Evolutionary conservation across 2,888 invertebrate species (phyloP).

Genomic region (Caenorhabditis virilis): DNA sequence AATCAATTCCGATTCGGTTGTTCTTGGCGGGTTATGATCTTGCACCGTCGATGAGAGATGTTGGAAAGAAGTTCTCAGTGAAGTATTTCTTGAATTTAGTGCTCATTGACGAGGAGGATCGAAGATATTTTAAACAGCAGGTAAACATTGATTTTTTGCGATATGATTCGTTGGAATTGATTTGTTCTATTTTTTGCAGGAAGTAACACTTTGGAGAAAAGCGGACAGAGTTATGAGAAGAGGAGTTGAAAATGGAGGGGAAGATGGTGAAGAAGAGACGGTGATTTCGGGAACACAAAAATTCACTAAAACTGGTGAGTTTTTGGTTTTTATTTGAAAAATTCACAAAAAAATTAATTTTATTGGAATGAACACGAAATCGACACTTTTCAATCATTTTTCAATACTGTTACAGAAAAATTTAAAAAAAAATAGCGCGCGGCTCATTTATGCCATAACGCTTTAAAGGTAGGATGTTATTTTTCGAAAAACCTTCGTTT

Average conservation of each 20-base stretch:
- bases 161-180: background rate
- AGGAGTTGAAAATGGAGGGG: slow-evolving; percentile 2
- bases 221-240: slow-evolving; percentile 75
- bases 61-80: slow-evolving; percentile 98
- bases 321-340: slow-evolving; percentile 3
- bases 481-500: no score
- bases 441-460: no score
- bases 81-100: slow-evolving; percentile 97
- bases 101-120: slow-evolving; percentile 97
- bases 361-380: no score
- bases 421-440: no score
- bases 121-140: slow-evolving; percentile 98
- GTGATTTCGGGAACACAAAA: slow-evolving; percentile 33
- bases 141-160: slow-evolving; percentile 70
- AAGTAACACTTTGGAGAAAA: slow-evolving; percentile 96
- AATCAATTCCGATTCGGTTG: slow-evolving; percentile 96
- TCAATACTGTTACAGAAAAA: no score
- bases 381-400: no score
- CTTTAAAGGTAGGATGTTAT: no score
- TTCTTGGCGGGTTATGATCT: slow-evolving; percentile 97
- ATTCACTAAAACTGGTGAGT: slow-evolving; percentile 12
- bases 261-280: slow-evolving; percentile 3
- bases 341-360: background rate
- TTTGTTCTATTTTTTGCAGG: slow-evolving; percentile 73
- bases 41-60: slow-evolving; percentile 98